Evolutionary conservation across 1,140 invertebrate genomes (phyloP).

Genomic region (Polypedilum vanderplanki): DNA sequence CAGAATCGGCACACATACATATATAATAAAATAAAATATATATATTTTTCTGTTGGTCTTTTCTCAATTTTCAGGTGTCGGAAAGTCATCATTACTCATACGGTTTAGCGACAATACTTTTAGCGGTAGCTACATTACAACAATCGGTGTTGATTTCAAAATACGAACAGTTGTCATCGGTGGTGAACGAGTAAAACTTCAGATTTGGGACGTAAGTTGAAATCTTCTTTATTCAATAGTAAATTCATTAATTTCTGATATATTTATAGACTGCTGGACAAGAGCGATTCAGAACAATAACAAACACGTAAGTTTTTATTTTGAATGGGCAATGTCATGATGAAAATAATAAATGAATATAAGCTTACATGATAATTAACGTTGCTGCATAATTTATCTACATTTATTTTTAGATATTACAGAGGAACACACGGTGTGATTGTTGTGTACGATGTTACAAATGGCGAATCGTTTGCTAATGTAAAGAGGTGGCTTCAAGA

Average conservation of each 20-base stretch:
- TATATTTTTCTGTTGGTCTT: slow-evolving; percentile 30
- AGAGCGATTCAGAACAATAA: slow-evolving; percentile 93
- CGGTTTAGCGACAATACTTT: slow-evolving; percentile 98
- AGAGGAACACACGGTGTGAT: slow-evolving; percentile 98
- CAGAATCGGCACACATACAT: neutral
- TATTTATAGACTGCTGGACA: slow-evolving; percentile 65
- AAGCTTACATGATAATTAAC: too few species aligned
- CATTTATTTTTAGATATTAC: slow-evolving; percentile 70
- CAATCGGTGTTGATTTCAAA: slow-evolving; percentile 99
- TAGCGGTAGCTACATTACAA: slow-evolving; percentile 97
- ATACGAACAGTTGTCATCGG: slow-evolving; percentile 93
- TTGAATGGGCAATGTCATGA: slow-evolving; percentile 18
- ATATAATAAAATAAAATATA: neutral
- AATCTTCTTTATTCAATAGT: neutral
- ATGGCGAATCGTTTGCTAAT: slow-evolving; percentile 97
- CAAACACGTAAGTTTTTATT: slow-evolving; percentile 62
- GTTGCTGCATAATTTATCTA: neutral
- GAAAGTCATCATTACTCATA: slow-evolving; percentile 94
- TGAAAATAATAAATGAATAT: slow-evolving; percentile 21
- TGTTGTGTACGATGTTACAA: slow-evolving; percentile 98
- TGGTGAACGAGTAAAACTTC: slow-evolving; percentile 92
- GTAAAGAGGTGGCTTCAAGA: slow-evolving; percentile 97
- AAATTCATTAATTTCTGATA: neutral
- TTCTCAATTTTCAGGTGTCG: slow-evolving; percentile 73
- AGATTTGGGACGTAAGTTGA: slow-evolving; percentile 83